These are phyloP conservation scores for Myotis findleyi DNA, from an alignment of 2,797 vertebrate genomes.

Conservation along the genomic window DNA sequence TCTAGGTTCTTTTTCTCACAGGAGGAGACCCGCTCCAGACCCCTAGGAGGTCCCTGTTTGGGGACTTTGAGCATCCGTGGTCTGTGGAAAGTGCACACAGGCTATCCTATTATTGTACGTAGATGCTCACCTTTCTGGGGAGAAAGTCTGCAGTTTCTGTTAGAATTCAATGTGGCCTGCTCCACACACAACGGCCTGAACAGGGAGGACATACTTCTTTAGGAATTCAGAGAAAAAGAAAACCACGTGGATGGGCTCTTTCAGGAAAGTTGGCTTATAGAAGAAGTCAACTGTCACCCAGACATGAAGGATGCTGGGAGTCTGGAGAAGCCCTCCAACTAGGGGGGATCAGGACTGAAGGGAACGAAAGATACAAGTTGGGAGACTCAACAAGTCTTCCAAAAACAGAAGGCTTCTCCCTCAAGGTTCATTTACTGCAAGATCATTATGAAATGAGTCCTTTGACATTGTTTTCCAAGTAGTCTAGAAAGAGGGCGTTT, in stretches of 20 bases:
- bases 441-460: background rate
- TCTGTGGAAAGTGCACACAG: background rate
- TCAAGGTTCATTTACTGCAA: background rate
- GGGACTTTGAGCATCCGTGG: background rate
- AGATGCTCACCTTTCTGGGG: background rate
- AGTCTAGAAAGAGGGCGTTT: background rate
- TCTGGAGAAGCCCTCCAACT: background rate
- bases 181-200: background rate
- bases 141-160: background rate
- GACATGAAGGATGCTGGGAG: background rate
- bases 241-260: background rate
- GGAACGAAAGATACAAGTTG: background rate
- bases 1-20: background rate
- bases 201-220: background rate
- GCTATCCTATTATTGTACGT: rapidly evolving
- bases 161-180: background rate
- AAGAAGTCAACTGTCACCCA: background rate
- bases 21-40: background rate
- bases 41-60: background rate
- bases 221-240: background rate
- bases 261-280: background rate
- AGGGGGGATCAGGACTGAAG: no score
- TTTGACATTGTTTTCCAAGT: background rate
- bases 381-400: background rate
- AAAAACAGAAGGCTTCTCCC: background rate